A percentile compares a stretch with the other conserved stretches of the same genome.
These are phyloP conservation scores for Tenebrosternarchus preto DNA, from an alignment of 2,113 vertebrate species.

Conservation along the genomic window DNA sequence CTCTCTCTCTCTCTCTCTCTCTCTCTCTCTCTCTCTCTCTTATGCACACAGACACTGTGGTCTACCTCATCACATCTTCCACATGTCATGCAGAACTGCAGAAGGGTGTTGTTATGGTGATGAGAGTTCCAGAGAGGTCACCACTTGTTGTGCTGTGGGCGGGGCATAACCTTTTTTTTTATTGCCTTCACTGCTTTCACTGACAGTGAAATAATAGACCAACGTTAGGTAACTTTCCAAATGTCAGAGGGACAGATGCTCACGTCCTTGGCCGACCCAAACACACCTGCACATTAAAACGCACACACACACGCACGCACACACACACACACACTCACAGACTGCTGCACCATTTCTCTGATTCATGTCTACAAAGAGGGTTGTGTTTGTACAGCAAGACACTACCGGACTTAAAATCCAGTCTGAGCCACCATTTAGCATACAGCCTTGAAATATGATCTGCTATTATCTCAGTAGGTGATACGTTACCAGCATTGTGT, in stretches of 20 bases:
- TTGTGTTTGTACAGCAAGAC: slow-evolving; percentile 19
- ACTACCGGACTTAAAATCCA: slow-evolving; percentile 11
- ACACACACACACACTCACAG: slow-evolving; percentile 14
- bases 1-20: slow-evolving; percentile 14
- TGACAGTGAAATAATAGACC: slow-evolving; percentile 42
- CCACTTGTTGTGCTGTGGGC: slow-evolving; percentile 37
- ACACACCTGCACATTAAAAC: slow-evolving; percentile 38
- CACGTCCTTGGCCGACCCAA: slow-evolving; percentile 25
- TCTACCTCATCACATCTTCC: slow-evolving; percentile 33
- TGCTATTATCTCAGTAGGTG: slow-evolving; percentile 1
- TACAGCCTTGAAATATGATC: slow-evolving; percentile 18
- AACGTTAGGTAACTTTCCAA: slow-evolving; percentile 55
- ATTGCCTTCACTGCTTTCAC: slow-evolving; percentile 16
- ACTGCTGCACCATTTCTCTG: slow-evolving; percentile 1
- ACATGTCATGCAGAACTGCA: slow-evolving; percentile 31
- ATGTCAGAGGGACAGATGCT: slow-evolving; percentile 51
- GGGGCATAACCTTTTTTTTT: slow-evolving; percentile 36
- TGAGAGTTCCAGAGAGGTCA: slow-evolving; percentile 39
- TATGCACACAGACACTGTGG: not conserved
- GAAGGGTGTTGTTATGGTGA: slow-evolving; percentile 59
- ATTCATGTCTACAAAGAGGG: slow-evolving; percentile 17
- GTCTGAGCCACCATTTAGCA: slow-evolving; percentile 17
- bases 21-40: slow-evolving; percentile 28
- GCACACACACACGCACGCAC: slow-evolving; percentile 28
- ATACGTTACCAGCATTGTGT: not conserved